Evolutionary conservation across 2,113 vertebrate species (phyloP).

Genomic region (Mormyrus lacerda): DNA sequence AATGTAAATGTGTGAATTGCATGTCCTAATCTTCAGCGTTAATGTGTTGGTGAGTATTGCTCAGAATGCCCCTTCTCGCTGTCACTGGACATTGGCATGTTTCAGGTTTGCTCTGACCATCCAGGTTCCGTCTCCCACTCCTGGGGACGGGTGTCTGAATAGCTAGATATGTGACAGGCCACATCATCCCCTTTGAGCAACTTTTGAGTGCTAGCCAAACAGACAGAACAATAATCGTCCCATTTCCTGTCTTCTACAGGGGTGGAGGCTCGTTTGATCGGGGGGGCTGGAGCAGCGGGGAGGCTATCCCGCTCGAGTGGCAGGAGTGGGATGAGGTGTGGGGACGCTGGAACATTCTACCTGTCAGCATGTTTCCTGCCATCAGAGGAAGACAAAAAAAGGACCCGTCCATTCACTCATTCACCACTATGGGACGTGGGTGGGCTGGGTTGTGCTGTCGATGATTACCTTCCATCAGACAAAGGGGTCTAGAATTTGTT

Average conservation of each 20-base stretch:
- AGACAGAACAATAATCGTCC: constrained; percentile 39
- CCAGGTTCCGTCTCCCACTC: neutral
- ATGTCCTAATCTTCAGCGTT: neutral
- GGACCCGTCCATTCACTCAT: constrained; percentile 36
- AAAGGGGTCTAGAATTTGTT: constrained; percentile 52
- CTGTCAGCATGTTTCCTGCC: constrained; percentile 24
- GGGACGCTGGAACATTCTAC: constrained; percentile 19
- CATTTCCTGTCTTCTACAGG: constrained; percentile 40
- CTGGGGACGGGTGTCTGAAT: neutral
- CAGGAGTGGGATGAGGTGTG: constrained; percentile 27
- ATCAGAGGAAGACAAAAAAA: constrained; percentile 35
- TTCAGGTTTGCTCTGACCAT: neutral
- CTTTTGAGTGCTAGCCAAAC: constrained; percentile 24
- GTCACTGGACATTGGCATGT: neutral
- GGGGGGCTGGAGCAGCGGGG: neutral
- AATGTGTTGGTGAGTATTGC: neutral
- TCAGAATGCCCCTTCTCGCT: neutral
- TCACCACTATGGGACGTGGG: constrained; percentile 35
- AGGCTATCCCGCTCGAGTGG: constrained; percentile 24
- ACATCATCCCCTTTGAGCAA: constrained; percentile 6
- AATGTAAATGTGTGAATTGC: neutral
- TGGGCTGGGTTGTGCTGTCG: constrained; percentile 25
- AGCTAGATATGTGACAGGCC: neutral
- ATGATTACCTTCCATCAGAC: constrained; percentile 46
- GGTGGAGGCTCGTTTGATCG: neutral